These are phyloP conservation scores for Drosophila phalerata DNA, from an alignment of 2,888 invertebrate species.

Conservation along the genomic window DNA sequence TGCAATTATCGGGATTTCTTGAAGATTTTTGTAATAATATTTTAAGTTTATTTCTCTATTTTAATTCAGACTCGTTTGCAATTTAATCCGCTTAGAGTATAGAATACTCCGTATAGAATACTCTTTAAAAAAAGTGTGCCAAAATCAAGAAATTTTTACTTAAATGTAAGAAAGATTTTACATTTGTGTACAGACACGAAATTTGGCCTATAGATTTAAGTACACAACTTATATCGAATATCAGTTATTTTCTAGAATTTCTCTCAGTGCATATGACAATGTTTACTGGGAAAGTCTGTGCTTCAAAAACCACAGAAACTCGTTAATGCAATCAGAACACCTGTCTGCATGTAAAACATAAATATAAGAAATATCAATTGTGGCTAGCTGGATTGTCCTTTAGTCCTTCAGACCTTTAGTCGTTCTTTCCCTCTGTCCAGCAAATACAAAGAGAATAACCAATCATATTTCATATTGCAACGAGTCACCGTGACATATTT, in stretches of 20 bases:
- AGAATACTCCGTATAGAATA: no score
- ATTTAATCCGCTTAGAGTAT: no score
- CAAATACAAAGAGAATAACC: constrained; percentile 12
- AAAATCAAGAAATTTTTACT: no score
- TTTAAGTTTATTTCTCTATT: no score
- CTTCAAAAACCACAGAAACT: constrained; percentile 37
- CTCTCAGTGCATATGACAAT: constrained; percentile 14
- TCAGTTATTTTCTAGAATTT: not conserved
- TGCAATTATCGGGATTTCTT: no score
- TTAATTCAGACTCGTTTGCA: no score
- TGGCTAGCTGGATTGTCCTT: constrained; percentile 6
- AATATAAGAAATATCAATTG: constrained; percentile 34
- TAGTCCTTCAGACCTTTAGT: not conserved
- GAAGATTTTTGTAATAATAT: no score
- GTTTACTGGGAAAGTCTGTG: not conserved
- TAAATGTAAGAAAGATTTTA: no score
- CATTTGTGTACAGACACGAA: no score
- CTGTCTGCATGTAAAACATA: constrained; percentile 17
- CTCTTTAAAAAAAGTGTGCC: no score
- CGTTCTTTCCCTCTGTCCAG: not conserved
- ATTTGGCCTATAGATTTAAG: no score
- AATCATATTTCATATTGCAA: constrained; percentile 9
- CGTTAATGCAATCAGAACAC: constrained; percentile 57
- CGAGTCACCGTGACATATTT: constrained; percentile 23
- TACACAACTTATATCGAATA: no score